Percentiles rank a stretch among this genome's conserved stretches.
These are phyloP conservation scores for Lymantria monacha DNA, from an alignment of 2,888 invertebrate genomes.

Conservation along the genomic window DNA sequence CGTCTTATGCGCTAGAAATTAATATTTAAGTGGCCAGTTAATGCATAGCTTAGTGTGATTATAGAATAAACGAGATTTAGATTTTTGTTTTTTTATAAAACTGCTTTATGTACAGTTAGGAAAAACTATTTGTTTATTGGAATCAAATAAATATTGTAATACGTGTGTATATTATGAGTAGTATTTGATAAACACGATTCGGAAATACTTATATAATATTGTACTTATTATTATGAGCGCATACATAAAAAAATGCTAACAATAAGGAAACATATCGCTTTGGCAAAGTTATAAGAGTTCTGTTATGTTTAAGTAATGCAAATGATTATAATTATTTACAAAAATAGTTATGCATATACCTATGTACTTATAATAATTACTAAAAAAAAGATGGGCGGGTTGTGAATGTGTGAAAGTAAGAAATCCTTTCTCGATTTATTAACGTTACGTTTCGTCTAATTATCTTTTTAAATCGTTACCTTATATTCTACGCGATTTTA, in stretches of 20 bases:
- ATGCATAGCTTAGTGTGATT: constrained; percentile 74
- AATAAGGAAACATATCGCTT: constrained; percentile 81
- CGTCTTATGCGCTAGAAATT: constrained; percentile 50
- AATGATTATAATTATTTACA: constrained; percentile 58
- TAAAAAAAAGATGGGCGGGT: constrained; percentile 32
- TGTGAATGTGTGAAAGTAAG: constrained; percentile 36
- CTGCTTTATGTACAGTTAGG: constrained; percentile 79
- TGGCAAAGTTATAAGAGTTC: constrained; percentile 53
- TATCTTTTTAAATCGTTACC: constrained; percentile 41
- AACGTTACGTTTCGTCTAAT: constrained; percentile 43
- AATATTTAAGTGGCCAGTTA: constrained; percentile 58
- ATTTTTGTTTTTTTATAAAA: constrained; percentile 76
- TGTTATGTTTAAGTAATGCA: constrained; percentile 45
- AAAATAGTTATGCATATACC: constrained; percentile 12
- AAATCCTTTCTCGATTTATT: constrained; percentile 38
- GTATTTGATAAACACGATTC: constrained; percentile 76
- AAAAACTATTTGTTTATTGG: constrained; percentile 64
- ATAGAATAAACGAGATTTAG: constrained; percentile 67
- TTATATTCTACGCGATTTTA: constrained; percentile 24
- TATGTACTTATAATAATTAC: constrained; percentile 21
- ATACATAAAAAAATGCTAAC: constrained; percentile 71
- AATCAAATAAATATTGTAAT: constrained; percentile 56
- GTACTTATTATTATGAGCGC: constrained; percentile 59
- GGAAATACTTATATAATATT: constrained; percentile 41
- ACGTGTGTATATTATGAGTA: constrained; percentile 74